A percentile compares a stretch with the other conserved stretches of the same genome.
These are phyloP conservation scores for Chaetodon auriga DNA, from an alignment of 2,113 vertebrate genomes.

Conservation along the genomic window DNA sequence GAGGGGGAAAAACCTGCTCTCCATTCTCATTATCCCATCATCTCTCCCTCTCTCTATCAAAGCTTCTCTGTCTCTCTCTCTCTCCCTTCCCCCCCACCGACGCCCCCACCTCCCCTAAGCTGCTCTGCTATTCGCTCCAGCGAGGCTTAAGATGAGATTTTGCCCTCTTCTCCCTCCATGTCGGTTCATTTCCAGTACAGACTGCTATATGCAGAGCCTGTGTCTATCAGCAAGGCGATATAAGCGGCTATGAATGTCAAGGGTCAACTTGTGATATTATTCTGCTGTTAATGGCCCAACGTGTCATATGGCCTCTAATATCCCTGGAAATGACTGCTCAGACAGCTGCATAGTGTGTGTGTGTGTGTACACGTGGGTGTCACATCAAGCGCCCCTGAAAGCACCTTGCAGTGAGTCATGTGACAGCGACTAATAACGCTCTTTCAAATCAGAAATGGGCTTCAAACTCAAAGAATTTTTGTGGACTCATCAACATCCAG, in stretches of 20 bases:
- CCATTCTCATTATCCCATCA: slow-evolving; percentile 68
- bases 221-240: slow-evolving; percentile 75
- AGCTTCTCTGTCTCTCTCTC: slow-evolving; percentile 51
- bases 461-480: slow-evolving; percentile 25
- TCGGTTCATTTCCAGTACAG: slow-evolving; percentile 67
- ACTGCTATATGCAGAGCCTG: slow-evolving; percentile 30
- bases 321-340: slow-evolving; percentile 70
- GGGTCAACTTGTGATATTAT: slow-evolving; percentile 78
- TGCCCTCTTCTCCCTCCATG: slow-evolving; percentile 52
- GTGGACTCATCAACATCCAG: not conserved
- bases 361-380: slow-evolving; percentile 10
- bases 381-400: slow-evolving; percentile 37
- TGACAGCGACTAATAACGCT: slow-evolving; percentile 40
- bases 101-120: slow-evolving; percentile 49
- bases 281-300: slow-evolving; percentile 71
- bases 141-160: slow-evolving; percentile 73
- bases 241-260: slow-evolving; percentile 72
- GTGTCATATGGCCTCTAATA: slow-evolving; percentile 63
- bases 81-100: not conserved
- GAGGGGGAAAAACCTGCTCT: slow-evolving; percentile 31
- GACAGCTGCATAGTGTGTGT: slow-evolving; percentile 27
- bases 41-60: slow-evolving; percentile 56
- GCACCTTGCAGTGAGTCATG: slow-evolving; percentile 50
- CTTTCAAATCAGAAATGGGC: slow-evolving; percentile 2
- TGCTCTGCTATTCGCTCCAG: slow-evolving; percentile 62